Base-by-base conservation (phyloP, 2,797 vertebrate species). In the Melanotaenia parkinsoni region DNA sequence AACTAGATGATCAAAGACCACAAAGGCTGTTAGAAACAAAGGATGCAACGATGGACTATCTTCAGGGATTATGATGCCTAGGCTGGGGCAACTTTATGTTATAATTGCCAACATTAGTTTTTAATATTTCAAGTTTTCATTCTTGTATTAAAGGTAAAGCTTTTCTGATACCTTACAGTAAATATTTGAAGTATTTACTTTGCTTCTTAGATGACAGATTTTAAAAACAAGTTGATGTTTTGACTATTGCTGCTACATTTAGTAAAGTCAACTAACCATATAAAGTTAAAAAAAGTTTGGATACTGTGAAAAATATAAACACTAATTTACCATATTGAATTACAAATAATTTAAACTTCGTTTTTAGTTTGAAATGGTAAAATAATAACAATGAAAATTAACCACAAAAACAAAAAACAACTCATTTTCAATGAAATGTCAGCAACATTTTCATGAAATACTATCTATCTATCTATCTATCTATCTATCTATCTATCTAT, bases 1-100 rank as follows among this genome's bases (percentile, higher is more conserved):
- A 74, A 75, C 73, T 38, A 22, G 63, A 64, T 58, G 79, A 88
- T 84, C 77, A 86, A 86, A 82, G 67, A 70, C 56, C 67, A 82
- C 72, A 74, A 58, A 35, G 7, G 45, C 43, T 56, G 26, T 24
- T 56, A 47, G 71, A 84, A 82, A 80, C 73, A 81, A 54, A 22
- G 14, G 47, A 70, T 33, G 56, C 26, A 69, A 18, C 65, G 53
- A 35, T 16, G 18, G 63, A 57, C 24, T 20, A 57, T 62, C 9
- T 6, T 74, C 68, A 22, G n/a, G 24, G 43, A 56, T 76, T 32
- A 63, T 61, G 43, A 75, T 38, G 38, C 68, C 32, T 12, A 5
- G 11, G 58, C 65, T 35, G 47, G 3, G 7, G 6, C 68, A 12
- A 67, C 57, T 24, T 40, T 28, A 40, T 56, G 11, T 13, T 57